Conservation (phyloP, 2,888 invertebrate species). For the Oxyscelio sp. region DNA sequence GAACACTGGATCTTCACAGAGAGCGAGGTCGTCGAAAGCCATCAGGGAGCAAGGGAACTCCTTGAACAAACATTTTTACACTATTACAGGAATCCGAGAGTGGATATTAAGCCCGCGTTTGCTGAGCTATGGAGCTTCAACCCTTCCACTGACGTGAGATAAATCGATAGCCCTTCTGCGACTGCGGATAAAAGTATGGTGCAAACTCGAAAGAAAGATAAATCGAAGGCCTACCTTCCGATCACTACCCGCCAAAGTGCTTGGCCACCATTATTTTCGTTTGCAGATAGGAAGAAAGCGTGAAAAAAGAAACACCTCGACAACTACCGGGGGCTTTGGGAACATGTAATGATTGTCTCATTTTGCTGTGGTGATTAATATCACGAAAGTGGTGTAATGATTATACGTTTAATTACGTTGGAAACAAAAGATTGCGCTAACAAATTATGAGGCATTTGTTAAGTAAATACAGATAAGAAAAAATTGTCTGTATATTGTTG, state of each 20-base stretch:
- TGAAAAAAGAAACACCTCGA: conserved; percentile 25
- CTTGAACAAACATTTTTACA: conserved; percentile 86
- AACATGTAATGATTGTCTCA: conserved; percentile 39
- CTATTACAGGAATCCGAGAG: conserved; percentile 84
- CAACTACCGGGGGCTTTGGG: conserved; percentile 39
- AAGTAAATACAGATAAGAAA: too few species aligned
- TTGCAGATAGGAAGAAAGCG: conserved; percentile 37
- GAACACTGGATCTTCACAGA: conserved; percentile 68
- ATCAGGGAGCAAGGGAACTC: conserved; percentile 75
- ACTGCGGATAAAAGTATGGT: conserved; percentile 70
- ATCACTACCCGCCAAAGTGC: conserved; percentile 60
- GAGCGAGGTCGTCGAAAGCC: conserved; percentile 46
- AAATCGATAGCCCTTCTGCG: conserved; percentile 69
- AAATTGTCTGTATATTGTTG: too few species aligned
- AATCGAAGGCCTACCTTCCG: conserved; percentile 72
- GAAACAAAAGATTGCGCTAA: too few species aligned
- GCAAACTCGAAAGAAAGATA: conserved; percentile 74
- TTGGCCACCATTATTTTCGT: conserved; percentile 63
- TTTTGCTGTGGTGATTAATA: conserved; percentile 43
- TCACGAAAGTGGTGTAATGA: not conserved
- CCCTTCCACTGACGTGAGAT: conserved; percentile 70
- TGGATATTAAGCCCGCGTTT: conserved; percentile 84
- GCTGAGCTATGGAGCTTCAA: conserved; percentile 78
- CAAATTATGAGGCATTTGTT: too few species aligned
- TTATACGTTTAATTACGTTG: conserved; percentile 8